These are phyloP conservation scores for Doris montereyensis DNA, from an alignment of 2,888 invertebrate genomes.

Conservation along the genomic window DNA sequence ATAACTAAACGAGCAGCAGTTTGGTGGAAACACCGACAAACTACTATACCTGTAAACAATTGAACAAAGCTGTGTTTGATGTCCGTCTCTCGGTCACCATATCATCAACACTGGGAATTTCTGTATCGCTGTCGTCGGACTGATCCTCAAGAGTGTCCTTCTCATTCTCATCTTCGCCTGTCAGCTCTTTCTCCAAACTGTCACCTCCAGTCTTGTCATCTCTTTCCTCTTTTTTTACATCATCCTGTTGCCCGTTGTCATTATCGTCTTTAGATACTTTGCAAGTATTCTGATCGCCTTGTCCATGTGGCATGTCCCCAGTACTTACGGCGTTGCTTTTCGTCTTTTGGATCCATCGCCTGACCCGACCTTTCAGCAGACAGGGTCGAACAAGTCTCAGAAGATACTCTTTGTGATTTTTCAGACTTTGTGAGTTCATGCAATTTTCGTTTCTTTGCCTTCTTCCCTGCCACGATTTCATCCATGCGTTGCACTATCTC, in stretches of 20 bases:
- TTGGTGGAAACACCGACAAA: background rate
- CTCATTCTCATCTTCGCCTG: background rate
- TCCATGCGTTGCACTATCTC: slow-evolving; percentile 79
- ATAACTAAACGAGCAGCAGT: too few species aligned
- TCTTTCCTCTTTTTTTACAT: slow-evolving; percentile 29
- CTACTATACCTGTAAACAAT: slow-evolving; percentile 77
- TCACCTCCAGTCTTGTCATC: slow-evolving; percentile 5
- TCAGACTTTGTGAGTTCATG: slow-evolving; percentile 62
- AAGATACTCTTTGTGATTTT: background rate
- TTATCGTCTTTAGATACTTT: too few species aligned
- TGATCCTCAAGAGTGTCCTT: background rate
- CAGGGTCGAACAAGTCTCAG: too few species aligned
- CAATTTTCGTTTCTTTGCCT: slow-evolving; percentile 76
- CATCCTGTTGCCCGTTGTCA: too few species aligned
- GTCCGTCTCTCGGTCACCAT: slow-evolving; percentile 77
- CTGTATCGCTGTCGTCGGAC: slow-evolving; percentile 33
- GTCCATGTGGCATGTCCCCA: too few species aligned
- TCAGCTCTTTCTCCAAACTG: background rate
- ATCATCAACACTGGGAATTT: slow-evolving; percentile 78
- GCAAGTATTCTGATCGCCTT: too few species aligned
- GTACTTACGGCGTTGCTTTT: too few species aligned
- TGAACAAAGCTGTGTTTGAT: slow-evolving; percentile 77
- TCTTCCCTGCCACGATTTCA: slow-evolving; percentile 85
- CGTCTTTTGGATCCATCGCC: too few species aligned
- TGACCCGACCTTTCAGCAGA: too few species aligned